A percentile compares a stretch with the other conserved stretches of the same genome.
Conservation (phyloP, 2,888 invertebrate species). For the Pterostichus madidus region DNA sequence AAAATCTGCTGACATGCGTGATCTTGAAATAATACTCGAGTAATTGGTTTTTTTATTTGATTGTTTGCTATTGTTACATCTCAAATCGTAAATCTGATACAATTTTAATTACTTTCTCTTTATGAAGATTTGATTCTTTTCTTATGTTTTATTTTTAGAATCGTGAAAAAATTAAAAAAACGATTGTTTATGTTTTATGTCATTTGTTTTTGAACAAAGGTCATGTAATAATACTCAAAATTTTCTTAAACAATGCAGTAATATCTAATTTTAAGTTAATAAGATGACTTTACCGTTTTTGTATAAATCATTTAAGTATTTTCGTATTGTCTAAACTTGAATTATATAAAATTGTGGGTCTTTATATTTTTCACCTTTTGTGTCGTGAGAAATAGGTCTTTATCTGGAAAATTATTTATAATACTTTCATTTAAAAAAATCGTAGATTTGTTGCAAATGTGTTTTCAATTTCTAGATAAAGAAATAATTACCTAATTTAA, state of each 20-base stretch:
- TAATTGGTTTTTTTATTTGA: constrained; percentile 36
- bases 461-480: too few relatives aligned
- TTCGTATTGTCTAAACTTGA: constrained; percentile 27
- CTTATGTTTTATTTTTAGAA: constrained; percentile 4
- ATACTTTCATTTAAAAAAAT: too few relatives aligned
- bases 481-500: too few relatives aligned
- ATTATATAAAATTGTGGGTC: constrained; percentile 18
- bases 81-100: constrained; percentile 1
- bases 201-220: constrained; percentile 19
- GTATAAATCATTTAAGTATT: constrained; percentile 20
- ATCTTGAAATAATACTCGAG: constrained; percentile 26
- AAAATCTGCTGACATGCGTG: constrained; percentile 38
- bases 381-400: constrained; percentile 34
- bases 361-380: constrained; percentile 29
- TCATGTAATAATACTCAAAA: constrained; percentile 8
- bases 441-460: too few relatives aligned
- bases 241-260: constrained; percentile 24
- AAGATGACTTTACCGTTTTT: constrained; percentile 39
- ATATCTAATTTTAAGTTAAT: background rate
- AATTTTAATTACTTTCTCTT: constrained; percentile 18
- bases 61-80: constrained; percentile 31
- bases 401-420: constrained; percentile 6
- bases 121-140: background rate
- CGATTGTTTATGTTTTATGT: constrained; percentile 5
- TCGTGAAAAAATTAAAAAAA: constrained; percentile 12